phyloP scores from a whole-genome alignment of 2,113 vertebrate species.

The Poeciliopsis turrubarensis region DNA sequence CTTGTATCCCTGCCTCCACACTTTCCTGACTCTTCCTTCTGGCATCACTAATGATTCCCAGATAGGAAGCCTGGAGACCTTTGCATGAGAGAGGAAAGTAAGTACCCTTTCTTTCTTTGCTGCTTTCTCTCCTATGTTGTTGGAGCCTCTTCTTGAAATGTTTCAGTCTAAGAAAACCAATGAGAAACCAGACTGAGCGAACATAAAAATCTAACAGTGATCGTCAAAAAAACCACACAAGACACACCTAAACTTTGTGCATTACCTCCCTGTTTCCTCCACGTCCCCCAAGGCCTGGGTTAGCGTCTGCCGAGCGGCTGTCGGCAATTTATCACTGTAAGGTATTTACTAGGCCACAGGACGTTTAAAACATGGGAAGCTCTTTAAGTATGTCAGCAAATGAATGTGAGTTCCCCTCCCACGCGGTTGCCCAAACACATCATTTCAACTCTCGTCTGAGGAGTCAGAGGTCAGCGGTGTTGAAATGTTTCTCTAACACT shows the following conservation, averaged over 20 bases:
- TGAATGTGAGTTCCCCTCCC: constrained; percentile 24
- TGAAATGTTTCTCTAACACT: neutral
- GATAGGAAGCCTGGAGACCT: constrained; percentile 61
- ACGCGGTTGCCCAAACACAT: constrained; percentile 27
- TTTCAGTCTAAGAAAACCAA: constrained; percentile 12
- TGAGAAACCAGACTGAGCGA: neutral
- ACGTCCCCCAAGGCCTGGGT: constrained; percentile 37
- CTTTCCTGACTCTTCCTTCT: constrained; percentile 38
- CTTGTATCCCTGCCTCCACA: constrained; percentile 28
- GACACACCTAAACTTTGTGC: constrained; percentile 18
- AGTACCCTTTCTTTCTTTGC: constrained; percentile 49
- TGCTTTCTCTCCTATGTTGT: constrained; percentile 39
- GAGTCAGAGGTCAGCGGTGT: constrained; percentile 11
- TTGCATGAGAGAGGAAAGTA: constrained; percentile 44
- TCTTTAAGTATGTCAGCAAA: constrained; percentile 52
- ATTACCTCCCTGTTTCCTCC: constrained; percentile 3
- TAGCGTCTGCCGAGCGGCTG: constrained; percentile 56
- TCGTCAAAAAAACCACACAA: constrained; percentile 1
- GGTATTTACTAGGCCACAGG: constrained; percentile 75
- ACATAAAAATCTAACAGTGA: constrained; percentile 7
- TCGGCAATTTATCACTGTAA: constrained; percentile 69
- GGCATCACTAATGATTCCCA: constrained; percentile 73
- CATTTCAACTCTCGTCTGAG: constrained; percentile 1
- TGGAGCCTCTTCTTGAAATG: constrained; percentile 24
- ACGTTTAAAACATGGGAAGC: constrained; percentile 75